Conservation (phyloP, 2,797 vertebrate genomes). For the Aldrovandia affinis region DNA sequence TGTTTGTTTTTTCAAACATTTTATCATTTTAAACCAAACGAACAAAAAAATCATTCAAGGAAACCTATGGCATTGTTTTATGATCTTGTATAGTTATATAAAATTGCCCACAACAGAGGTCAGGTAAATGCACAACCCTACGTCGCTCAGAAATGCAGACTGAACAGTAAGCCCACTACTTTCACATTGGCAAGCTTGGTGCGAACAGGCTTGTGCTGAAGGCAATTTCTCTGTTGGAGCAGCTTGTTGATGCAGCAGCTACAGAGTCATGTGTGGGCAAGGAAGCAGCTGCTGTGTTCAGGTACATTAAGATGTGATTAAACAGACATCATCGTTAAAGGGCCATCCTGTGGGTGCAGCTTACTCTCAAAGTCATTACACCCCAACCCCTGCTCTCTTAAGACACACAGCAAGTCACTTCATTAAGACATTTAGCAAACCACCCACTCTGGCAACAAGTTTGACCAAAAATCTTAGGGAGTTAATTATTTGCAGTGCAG, state of each 20-base stretch:
- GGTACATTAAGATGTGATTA: conserved; percentile 25
- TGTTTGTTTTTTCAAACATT: too few species aligned
- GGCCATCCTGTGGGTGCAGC: conserved; percentile 8
- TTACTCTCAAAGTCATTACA: neutral
- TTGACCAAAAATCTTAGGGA: neutral
- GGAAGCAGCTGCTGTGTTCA: conserved; percentile 11
- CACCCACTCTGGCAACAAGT: neutral
- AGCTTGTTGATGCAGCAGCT: neutral
- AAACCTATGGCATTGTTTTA: too few species aligned
- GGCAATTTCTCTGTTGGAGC: neutral
- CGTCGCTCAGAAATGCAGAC: neutral
- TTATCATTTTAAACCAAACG: too few species aligned
- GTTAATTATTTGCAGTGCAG: neutral
- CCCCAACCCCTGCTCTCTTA: neutral
- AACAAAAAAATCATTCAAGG: too few species aligned
- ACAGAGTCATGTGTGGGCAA: conserved; percentile 7
- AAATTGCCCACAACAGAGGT: too few species aligned
- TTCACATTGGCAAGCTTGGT: neutral
- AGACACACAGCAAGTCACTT: neutral
- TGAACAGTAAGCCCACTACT: neutral
- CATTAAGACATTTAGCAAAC: neutral
- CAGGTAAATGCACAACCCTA: neutral
- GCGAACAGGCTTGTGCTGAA: neutral
- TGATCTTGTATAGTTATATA: too few species aligned
- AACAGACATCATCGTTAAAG: conserved; percentile 10